These are phyloP conservation scores for Drosophila anceps DNA, from an alignment of 2,888 invertebrate species.

Conservation along the genomic window DNA sequence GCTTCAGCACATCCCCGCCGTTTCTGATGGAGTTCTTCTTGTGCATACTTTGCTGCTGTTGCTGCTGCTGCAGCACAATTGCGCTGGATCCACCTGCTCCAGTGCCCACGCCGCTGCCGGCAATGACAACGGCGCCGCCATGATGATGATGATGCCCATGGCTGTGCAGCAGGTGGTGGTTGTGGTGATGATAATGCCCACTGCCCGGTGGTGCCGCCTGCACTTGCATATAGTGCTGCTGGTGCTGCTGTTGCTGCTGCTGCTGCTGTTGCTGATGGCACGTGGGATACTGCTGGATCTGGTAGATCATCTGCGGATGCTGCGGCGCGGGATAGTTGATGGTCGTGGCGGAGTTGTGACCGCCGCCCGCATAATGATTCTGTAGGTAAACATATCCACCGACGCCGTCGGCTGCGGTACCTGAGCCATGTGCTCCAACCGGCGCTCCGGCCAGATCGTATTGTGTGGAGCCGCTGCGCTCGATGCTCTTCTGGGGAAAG, in stretches of 20 bases:
- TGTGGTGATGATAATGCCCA: conserved; percentile 70
- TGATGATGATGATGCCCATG: conserved; percentile 83
- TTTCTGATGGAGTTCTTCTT: conserved; percentile 89
- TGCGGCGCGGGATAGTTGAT: conserved; percentile 77
- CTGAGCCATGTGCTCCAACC: conserved; percentile 65
- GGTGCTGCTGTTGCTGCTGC: conserved; percentile 54
- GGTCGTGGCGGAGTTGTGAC: conserved; percentile 73
- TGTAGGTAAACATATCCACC: conserved; percentile 85
- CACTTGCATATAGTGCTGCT: conserved; percentile 68
- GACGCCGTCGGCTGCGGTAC: conserved; percentile 70
- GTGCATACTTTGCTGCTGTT: conserved; percentile 85
- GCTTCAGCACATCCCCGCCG: conserved; percentile 88
- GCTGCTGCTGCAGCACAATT: conserved; percentile 80
- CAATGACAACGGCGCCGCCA: conserved; percentile 85
- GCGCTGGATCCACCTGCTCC: conserved; percentile 58
- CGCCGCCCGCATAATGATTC: conserved; percentile 83
- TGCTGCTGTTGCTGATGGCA: conserved; percentile 84
- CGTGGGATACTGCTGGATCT: conserved; percentile 83
- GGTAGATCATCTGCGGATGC: conserved; percentile 82
- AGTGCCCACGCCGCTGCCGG: conserved; percentile 84
- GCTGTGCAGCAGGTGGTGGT: conserved; percentile 81
- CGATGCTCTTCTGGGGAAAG: conserved; percentile 85
- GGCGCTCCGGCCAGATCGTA: conserved; percentile 81
- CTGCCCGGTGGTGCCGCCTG: conserved; percentile 36
- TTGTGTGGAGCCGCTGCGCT: conserved; percentile 84